Evolutionary conservation across 1,140 invertebrate genomes (phyloP).

Genomic region (Drosophila ogumai): DNA sequence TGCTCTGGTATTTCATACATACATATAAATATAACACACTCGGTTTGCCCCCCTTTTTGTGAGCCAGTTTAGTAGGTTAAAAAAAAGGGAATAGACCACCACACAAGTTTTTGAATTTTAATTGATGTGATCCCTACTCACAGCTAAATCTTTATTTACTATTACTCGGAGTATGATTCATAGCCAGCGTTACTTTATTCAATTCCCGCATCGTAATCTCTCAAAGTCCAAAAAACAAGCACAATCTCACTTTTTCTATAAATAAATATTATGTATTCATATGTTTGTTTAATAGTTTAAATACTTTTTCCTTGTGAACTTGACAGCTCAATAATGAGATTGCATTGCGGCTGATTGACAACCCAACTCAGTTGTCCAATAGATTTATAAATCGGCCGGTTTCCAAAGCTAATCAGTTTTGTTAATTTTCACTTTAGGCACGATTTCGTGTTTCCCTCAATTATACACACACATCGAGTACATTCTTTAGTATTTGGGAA

Average conservation of each 20-base stretch:
- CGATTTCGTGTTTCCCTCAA: constrained; percentile 2
- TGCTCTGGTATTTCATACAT: constrained; percentile 9
- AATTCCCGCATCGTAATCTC: constrained; percentile 4
- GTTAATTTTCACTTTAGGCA: constrained; percentile 7
- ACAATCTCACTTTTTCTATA: not conserved
- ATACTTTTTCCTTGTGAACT: not conserved
- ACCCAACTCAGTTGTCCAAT: not conserved
- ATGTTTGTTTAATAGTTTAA: not conserved
- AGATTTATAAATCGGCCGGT: not conserved
- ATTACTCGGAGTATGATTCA: constrained; percentile 9
- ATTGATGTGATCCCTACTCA: constrained; percentile 1
- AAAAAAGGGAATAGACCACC: not conserved
- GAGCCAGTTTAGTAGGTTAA: not conserved
- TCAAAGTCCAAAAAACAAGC: not conserved
- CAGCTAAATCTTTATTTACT: not conserved
- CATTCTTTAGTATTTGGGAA: not conserved
- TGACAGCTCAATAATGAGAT: not conserved
- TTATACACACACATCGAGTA: not conserved
- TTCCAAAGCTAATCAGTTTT: not conserved
- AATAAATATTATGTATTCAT: not conserved
- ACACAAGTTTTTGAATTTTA: constrained; percentile 1
- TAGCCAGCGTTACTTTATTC: constrained; percentile 1
- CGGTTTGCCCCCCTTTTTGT: not conserved
- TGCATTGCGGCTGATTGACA: constrained; percentile 6
- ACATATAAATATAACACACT: not conserved